Conservation (phyloP, 2,113 vertebrate genomes). For the Ammodytes dubius region DNA sequence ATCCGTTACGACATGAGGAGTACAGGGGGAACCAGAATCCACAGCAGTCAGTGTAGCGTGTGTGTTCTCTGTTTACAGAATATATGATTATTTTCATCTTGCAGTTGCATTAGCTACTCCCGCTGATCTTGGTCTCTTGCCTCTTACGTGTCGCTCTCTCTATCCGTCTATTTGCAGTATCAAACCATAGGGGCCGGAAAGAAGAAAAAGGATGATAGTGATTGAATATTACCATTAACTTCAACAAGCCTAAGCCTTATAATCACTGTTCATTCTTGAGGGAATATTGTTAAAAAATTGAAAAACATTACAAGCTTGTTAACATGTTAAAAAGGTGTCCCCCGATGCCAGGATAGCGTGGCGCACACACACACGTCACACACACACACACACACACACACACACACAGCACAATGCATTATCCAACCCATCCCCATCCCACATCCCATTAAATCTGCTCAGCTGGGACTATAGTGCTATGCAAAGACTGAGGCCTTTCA, state of each 20-base stretch:
- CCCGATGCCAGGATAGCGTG: slow-evolving; percentile 11
- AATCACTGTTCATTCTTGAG: slow-evolving; percentile 9
- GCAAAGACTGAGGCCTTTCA: slow-evolving; percentile 53
- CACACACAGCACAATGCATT: slow-evolving; percentile 28
- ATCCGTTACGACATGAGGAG: slow-evolving; percentile 55
- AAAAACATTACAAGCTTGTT: slow-evolving; percentile 33
- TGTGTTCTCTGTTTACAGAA: slow-evolving; percentile 58
- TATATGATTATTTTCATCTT: slow-evolving; percentile 54
- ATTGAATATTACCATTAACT: slow-evolving; percentile 5
- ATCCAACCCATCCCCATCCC: slow-evolving; percentile 40
- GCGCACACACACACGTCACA: too few species aligned
- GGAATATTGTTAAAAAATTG: slow-evolving; percentile 1
- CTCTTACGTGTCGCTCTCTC: slow-evolving; percentile 1
- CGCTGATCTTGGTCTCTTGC: slow-evolving; percentile 17
- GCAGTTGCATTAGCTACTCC: slow-evolving; percentile 37
- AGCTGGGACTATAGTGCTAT: slow-evolving; percentile 35
- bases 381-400: too few species aligned
- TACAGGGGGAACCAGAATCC: slow-evolving; percentile 46
- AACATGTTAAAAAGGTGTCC: slow-evolving; percentile 28
- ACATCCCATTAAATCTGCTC: slow-evolving; percentile 25
- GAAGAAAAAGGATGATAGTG: background rate
- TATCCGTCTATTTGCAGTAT: slow-evolving; percentile 21
- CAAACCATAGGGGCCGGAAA: slow-evolving; percentile 5
- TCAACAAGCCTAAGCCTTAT: slow-evolving; percentile 4
- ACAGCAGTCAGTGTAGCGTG: slow-evolving; percentile 23